Evolutionary conservation across 2,797 vertebrate species (phyloP).

Genomic region (Morelia viridis): DNA sequence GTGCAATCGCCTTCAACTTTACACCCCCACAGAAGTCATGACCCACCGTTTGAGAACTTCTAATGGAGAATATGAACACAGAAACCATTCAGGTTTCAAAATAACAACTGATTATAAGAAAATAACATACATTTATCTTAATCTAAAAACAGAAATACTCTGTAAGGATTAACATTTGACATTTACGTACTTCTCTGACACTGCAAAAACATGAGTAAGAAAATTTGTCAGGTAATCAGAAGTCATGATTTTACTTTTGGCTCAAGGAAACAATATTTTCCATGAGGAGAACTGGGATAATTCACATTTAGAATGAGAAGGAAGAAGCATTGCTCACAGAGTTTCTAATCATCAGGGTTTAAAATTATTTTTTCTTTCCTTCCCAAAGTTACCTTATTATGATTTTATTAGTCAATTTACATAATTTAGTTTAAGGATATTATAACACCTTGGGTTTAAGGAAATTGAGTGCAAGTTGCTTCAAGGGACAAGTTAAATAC

Average conservation of each 20-base stretch:
- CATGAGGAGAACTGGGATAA: not conserved
- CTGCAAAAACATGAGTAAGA: not conserved
- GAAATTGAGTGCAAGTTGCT: not conserved
- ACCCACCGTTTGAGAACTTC: not conserved
- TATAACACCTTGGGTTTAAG: not conserved
- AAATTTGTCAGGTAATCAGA: not conserved
- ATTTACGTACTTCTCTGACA: not conserved
- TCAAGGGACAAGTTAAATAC: not conserved
- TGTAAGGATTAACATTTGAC: not conserved
- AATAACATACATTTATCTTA: not conserved
- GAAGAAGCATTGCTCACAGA: not conserved
- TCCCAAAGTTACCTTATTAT: not conserved
- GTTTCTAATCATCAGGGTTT: not conserved
- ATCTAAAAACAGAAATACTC: not conserved
- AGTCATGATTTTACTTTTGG: not conserved
- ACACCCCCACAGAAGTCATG: not conserved
- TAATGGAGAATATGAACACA: not conserved
- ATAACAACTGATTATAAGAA: no score
- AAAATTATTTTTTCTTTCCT: not conserved
- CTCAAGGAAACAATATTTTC: not conserved
- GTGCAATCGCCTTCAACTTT: not conserved
- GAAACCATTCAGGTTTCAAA: not conserved
- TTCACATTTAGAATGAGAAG: not conserved
- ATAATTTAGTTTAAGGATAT: not conserved
- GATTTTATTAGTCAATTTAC: slow-evolving; percentile 7